Evolutionary conservation across 2,888 invertebrate genomes (phyloP), one percentile per base, ranked within the genome.

Genomic region (Neuroscelio doddi): DNA sequence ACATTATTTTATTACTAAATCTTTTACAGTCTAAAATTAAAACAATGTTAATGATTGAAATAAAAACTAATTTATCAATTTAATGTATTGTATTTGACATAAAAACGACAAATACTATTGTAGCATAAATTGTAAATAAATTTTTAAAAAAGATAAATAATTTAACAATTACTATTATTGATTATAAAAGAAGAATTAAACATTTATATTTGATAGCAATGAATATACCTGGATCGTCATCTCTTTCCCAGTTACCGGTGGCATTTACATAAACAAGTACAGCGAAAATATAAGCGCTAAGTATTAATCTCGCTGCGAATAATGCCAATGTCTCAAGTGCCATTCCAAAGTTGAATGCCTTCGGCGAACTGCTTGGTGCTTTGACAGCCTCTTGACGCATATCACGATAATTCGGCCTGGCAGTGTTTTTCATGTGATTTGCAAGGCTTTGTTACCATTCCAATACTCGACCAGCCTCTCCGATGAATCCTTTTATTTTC

Each of bases 201-300:
- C 12, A 36, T 27, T 21, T 7, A 21, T 21, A 5, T 21, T n/a
- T n/a, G n/a, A 21, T 5, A 21, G 21, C 5, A 21, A 21, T 3
- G 16, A 3, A 12, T 9, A 14, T 38, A 82, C 82, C 80, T 71
- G 78, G 75, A 73, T 81, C 82, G 55, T 81, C 81, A 71, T 82
- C 82, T 66, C 72, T 80, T 71, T 80, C 80, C 82, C 81, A 82
- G 57, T 75, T 79, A 36, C 77, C 77, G 66, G 73, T 80, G 64
- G 82, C 81, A 64, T 78, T 77, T 24, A 76, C 80, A 64, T 72
- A 75, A 59, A 76, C 72, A 47, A 79, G 72, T 47, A 77, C 75
- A 39, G 77, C 74, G 56, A 79, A 71, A 68, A 81, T 68, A 58
- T 77, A 80, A 52, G 77, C 73, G 72, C 74, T 69, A 65, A 81